Evolutionary conservation across 2,797 vertebrate genomes (phyloP), one percentile per base, ranked within the genome.

Genomic region (Pantherophis alleghaniensis): DNA sequence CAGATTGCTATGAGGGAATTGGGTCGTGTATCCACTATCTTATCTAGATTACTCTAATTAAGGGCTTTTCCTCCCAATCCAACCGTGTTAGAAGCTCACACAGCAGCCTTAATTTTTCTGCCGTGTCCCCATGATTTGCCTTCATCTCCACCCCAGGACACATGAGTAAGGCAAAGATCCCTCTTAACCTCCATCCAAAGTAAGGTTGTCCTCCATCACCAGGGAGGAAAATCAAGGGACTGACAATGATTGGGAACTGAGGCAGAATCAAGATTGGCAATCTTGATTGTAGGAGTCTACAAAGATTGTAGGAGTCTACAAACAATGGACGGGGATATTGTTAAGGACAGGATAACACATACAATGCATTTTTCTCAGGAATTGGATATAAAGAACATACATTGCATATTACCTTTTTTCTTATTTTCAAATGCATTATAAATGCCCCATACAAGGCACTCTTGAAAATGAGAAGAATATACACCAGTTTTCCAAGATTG

Each of bases 331-430:
- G 4, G 14, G 13, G 20, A 55, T 11, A 37, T 24, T n/a, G 24
- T 13, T 32, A 32, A 42, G 20, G 51, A 24, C 24, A 12, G 74
- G 37, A 47, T 63, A 61, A 20, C 2, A 28, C 42, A 28, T 37
- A 59, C 32, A 53, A 18, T 42, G 47, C 22, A 57, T 66, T 56
- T 55, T 86, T 53, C 18, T 42, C 18, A 74, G 16, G 57, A 57
- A 74, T 24, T 13, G 22, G 6, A 13, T 55, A 53, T 14, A 4
- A 86, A 59, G 12, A 93, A 28, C 0, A 32, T 32, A 51, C 87
- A 53, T 55, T 18, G 16, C 22, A 86, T 47, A 32, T 95, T 26
- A 94, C 88, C 96, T 96, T 96, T 91, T 28, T 96, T 37, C 20
- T 59, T 87, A 91, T 47, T 1, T 96, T 74, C 53, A 95, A 3